Evolutionary conservation across 2,888 invertebrate species (phyloP).

Genomic region (Noctua janthe): DNA sequence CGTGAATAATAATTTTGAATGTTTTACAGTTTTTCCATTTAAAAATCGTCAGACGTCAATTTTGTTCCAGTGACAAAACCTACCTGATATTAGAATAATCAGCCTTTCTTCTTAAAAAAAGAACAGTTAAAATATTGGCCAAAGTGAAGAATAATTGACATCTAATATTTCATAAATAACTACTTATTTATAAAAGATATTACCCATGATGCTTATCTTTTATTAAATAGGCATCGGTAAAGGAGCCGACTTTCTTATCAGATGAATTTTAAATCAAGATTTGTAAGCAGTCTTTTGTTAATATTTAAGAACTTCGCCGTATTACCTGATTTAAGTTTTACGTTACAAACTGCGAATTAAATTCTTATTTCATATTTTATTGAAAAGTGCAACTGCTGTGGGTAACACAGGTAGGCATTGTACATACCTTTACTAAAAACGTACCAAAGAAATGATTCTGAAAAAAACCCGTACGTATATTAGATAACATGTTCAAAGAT

Average conservation of each 20-base stretch:
- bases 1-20: no score
- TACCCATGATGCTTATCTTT: conserved; percentile 35
- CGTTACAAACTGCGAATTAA: conserved; percentile 33
- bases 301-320: conserved; percentile 42
- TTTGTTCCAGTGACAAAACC: no score
- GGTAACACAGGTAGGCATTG: neutral
- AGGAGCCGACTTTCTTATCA: conserved; percentile 10
- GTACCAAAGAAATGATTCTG: neutral
- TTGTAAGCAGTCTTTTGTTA: conserved; percentile 41
- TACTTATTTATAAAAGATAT: neutral
- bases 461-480: neutral
- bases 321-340: conserved; percentile 50
- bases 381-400: neutral
- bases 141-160: neutral
- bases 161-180: neutral
- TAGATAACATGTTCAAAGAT: neutral
- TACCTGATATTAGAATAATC: neutral
- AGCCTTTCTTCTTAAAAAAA: neutral
- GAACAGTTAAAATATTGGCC: no score
- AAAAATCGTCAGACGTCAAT: no score
- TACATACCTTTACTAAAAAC: neutral
- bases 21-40: neutral
- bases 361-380: conserved; percentile 31
- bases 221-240: conserved; percentile 18
- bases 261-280: conserved; percentile 44